Conservation (phyloP, 2,888 invertebrate genomes). For the Atethmia centrago region DNA sequence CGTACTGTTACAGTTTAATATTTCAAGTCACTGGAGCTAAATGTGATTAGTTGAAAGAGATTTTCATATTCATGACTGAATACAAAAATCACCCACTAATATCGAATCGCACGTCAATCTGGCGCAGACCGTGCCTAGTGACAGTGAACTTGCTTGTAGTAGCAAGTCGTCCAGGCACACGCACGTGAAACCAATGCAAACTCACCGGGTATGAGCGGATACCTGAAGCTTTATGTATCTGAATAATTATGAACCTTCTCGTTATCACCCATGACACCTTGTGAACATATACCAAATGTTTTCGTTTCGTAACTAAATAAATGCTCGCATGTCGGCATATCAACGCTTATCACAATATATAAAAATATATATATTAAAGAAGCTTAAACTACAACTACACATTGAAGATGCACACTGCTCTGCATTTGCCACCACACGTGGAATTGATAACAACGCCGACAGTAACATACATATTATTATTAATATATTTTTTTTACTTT, state of each 20-base stretch:
- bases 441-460: conserved; percentile 81
- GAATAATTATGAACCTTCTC: conserved; percentile 64
- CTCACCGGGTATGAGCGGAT: conserved; percentile 66
- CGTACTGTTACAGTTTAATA: conserved; percentile 66
- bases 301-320: conserved; percentile 87
- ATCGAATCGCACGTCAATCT: conserved; percentile 79
- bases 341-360: conserved; percentile 90
- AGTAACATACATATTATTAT: conserved; percentile 72
- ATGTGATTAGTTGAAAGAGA: conserved; percentile 86
- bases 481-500: conserved; percentile 70
- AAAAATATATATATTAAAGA: conserved; percentile 90
- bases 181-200: conserved; percentile 71
- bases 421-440: conserved; percentile 89
- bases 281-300: conserved; percentile 75
- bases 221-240: conserved; percentile 58
- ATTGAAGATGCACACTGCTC: conserved; percentile 87
- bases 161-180: conserved; percentile 89
- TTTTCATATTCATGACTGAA: conserved; percentile 85
- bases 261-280: conserved; percentile 85
- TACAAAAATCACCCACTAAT: conserved; percentile 89
- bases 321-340: conserved; percentile 90
- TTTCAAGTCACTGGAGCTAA: conserved; percentile 75
- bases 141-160: conserved; percentile 87
- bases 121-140: conserved; percentile 83
- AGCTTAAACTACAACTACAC: conserved; percentile 89